These are phyloP conservation scores for Solen grandis DNA, from an alignment of 1,140 invertebrate genomes.

Conservation along the genomic window DNA sequence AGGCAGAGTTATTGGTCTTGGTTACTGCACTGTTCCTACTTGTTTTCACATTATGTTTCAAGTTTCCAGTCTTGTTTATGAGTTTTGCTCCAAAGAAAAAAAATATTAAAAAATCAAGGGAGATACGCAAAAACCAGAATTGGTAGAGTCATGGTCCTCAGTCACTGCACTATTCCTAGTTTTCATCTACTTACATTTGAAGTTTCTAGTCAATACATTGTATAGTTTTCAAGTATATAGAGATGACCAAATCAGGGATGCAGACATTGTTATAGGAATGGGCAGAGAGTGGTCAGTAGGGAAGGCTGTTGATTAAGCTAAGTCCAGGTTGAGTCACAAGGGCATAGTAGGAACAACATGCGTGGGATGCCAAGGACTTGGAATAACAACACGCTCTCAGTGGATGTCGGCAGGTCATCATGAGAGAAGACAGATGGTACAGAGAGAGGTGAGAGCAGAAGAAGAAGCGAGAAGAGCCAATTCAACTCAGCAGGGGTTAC, in stretches of 20 bases:
- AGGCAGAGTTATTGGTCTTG: too few species aligned
- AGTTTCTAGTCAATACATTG: too few species aligned
- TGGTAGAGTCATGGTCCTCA: too few species aligned
- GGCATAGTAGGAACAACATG: slow-evolving; percentile 16
- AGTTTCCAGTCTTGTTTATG: too few species aligned
- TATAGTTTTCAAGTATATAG: too few species aligned
- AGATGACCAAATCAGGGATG: neutral
- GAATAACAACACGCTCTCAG: neutral
- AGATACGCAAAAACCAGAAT: too few species aligned
- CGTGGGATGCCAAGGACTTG: neutral
- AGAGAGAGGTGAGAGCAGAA: neutral
- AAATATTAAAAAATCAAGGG: too few species aligned
- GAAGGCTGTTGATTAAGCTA: slow-evolving; percentile 9
- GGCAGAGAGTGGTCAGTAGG: slow-evolving; percentile 24
- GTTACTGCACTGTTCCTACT: too few species aligned
- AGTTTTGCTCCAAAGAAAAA: too few species aligned
- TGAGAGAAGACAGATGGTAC: neutral
- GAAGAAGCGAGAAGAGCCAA: slow-evolving; percentile 4
- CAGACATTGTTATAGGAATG: slow-evolving; percentile 11
- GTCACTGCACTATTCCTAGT: too few species aligned
- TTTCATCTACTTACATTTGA: too few species aligned
- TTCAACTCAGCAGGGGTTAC: neutral
- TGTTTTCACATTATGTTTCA: too few species aligned
- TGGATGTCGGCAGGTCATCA: neutral
- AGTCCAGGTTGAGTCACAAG: neutral